Evolutionary conservation across 30 jellyfish, hydroid and myxozoan species (phyloP).

Genomic region (Hydractinia symbiolongicarpus): DNA sequence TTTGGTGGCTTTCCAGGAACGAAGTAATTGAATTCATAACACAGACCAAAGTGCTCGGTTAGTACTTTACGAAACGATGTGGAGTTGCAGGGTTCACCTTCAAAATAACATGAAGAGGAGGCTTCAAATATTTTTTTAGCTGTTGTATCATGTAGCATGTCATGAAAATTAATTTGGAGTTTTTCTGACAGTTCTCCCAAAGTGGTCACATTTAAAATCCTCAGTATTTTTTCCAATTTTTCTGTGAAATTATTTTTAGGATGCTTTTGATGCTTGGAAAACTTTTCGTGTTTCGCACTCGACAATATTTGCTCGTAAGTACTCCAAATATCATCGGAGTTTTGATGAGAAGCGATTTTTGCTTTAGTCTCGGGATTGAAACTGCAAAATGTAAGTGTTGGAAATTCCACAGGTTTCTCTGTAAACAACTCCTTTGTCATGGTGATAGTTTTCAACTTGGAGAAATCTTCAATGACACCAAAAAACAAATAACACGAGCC

Average conservation of each 20-base stretch:
- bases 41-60: not conserved
- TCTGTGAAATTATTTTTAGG: not conserved
- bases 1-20: not conserved
- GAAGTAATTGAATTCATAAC: not conserved
- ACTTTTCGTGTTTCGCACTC: not conserved
- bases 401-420: not conserved
- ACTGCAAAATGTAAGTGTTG: not conserved
- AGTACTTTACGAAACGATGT: not conserved
- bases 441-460: not conserved
- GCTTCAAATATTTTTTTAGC: not conserved
- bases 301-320: not conserved
- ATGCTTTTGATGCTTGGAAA: not conserved
- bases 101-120: not conserved
- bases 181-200: not conserved
- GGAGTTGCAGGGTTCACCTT: not conserved
- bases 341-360: not conserved
- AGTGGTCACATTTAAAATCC: not conserved
- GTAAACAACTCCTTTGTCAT: not conserved
- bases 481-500: not conserved
- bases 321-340: too few relatives aligned
- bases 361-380: not conserved
- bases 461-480: not conserved
- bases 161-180: not conserved
- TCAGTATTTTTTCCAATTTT: not conserved
- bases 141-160: not conserved